A percentile compares a stretch with the other conserved stretches of the same genome.
These are phyloP conservation scores for Cassiopea xamachana DNA, from an alignment of 30 jellyfish, hydroid and myxozoan genomes.

Conservation along the genomic window DNA sequence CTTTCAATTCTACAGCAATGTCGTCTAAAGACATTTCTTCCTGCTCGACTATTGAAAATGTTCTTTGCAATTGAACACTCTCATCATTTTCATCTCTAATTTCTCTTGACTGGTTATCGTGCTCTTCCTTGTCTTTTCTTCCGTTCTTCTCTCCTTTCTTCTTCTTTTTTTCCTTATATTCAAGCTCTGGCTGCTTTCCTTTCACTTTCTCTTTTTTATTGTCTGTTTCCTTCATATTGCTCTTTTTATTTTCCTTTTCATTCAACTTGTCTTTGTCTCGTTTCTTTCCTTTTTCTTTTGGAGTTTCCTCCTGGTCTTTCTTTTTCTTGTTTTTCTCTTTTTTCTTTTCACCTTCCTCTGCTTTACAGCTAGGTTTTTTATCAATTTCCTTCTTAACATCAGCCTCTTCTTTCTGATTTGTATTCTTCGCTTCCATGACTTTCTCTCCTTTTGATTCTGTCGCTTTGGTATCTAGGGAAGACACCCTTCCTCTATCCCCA, in stretches of 20 bases:
- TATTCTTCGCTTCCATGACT: neutral
- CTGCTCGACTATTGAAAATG: slow-evolving; percentile 51
- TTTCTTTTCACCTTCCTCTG: neutral
- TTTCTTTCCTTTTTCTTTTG: neutral
- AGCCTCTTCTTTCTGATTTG: neutral
- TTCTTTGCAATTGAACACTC: neutral
- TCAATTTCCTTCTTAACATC: neutral
- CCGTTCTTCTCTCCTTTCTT: neutral
- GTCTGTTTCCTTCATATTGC: neutral
- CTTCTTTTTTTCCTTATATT: slow-evolving; percentile 3
- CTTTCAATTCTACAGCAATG: slow-evolving; percentile 74
- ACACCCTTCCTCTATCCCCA: neutral
- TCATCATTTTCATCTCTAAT: neutral
- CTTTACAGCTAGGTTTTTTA: neutral
- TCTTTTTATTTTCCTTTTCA: neutral
- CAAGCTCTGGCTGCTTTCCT: slow-evolving; percentile 5
- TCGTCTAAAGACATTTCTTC: slow-evolving; percentile 73
- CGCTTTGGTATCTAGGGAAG: neutral
- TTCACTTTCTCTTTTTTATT: neutral
- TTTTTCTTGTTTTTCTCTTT: neutral
- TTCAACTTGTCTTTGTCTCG: neutral
- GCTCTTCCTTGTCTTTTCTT: slow-evolving; percentile 7
- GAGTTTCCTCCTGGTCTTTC: neutral
- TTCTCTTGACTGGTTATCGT: neutral
- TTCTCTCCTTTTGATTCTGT: neutral